Evolutionary conservation across 2,888 invertebrate genomes (phyloP).

Genomic region (Eurytoma adleriae): DNA sequence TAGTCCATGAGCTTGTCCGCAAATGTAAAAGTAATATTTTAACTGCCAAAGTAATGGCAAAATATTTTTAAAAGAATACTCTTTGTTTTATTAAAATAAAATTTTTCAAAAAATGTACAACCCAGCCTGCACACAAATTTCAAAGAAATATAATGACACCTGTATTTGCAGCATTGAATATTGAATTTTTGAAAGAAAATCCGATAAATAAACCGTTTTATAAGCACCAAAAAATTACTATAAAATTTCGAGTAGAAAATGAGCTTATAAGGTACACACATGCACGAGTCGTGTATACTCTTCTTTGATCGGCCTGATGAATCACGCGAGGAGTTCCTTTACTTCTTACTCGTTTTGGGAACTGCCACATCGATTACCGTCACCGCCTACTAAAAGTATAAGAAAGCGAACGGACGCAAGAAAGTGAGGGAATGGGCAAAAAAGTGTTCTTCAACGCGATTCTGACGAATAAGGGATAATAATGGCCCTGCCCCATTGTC

Average conservation of each 20-base stretch:
- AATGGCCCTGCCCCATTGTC: slow-evolving; percentile 30
- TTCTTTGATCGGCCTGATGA: slow-evolving; percentile 17
- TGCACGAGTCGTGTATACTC: not conserved
- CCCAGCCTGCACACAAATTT: not conserved
- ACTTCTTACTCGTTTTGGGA: slow-evolving; percentile 26
- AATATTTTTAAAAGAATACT: not conserved
- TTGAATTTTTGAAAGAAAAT: no score
- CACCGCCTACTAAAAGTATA: not conserved
- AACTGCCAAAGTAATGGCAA: not conserved
- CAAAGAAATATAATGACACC: not conserved
- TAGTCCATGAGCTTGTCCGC: not conserved
- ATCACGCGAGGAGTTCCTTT: slow-evolving; percentile 19
- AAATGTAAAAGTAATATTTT: not conserved
- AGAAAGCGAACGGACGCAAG: slow-evolving; percentile 10
- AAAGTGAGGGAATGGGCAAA: slow-evolving; percentile 10
- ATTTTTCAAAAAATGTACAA: not conserved
- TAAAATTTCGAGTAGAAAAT: no score
- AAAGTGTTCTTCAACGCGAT: slow-evolving; percentile 14
- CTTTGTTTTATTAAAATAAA: not conserved
- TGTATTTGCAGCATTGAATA: no score
- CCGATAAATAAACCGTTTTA: no score
- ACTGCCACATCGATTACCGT: slow-evolving; percentile 43
- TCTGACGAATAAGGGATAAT: slow-evolving; percentile 38
- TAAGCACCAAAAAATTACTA: not conserved
- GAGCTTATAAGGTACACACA: not conserved